phyloP scores from a whole-genome alignment of 2,113 vertebrate species.

The Strix uralensis region DNA sequence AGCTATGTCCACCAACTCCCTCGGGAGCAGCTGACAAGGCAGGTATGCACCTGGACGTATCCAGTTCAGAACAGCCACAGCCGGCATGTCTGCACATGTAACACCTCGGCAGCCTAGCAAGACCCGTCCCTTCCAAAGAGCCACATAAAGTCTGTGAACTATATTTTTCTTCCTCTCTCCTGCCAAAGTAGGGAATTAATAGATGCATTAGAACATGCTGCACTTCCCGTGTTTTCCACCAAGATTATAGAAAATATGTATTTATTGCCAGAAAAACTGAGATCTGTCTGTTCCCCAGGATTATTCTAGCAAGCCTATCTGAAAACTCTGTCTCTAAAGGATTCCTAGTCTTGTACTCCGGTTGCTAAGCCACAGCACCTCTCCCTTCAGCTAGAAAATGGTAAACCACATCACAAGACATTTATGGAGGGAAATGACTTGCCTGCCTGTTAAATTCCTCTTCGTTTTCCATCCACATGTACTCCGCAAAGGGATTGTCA shows the following conservation, averaged over 20 bases:
- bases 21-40: not conserved
- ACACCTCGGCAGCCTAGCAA: not conserved
- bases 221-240: not conserved
- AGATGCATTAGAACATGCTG: not conserved
- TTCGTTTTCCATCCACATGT: conserved; percentile 97
- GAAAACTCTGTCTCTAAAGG: not conserved
- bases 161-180: not conserved
- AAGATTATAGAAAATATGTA: not conserved
- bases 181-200: not conserved
- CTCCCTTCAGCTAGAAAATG: not conserved
- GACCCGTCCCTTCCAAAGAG: not conserved
- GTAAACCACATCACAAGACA: not conserved
- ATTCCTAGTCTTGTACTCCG: fast-evolving
- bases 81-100: fast-evolving
- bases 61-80: not conserved
- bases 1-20: not conserved
- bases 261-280: not conserved
- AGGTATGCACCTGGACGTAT: not conserved
- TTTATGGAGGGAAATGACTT: not conserved
- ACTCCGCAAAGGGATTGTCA: conserved; percentile 91
- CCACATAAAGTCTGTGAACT: not conserved
- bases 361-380: not conserved
- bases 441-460: conserved; percentile 94
- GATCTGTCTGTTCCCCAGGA: not conserved
- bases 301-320: not conserved